A percentile compares a stretch with the other conserved stretches of the same genome.
These are phyloP conservation scores for Empidonax traillii DNA, from an alignment of 2,113 vertebrate species.

Conservation along the genomic window DNA sequence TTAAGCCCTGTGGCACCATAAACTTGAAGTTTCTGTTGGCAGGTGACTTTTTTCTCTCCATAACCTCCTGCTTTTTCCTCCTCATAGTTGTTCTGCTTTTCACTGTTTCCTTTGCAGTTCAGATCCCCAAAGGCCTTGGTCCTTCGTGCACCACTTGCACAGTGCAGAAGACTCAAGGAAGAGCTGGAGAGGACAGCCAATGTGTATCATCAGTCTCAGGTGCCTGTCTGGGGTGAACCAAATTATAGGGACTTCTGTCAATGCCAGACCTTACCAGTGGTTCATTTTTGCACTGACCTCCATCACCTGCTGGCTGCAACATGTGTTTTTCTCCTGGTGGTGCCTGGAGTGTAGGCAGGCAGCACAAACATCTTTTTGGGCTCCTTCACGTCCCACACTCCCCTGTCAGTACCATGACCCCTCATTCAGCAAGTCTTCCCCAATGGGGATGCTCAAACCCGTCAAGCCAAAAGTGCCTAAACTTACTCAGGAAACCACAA, in stretches of 20 bases:
- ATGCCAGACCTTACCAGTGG: rapidly evolving
- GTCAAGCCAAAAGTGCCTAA: background rate
- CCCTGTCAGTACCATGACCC: rapidly evolving
- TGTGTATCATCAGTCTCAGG: rapidly evolving
- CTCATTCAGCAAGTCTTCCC: background rate
- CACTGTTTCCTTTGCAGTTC: background rate
- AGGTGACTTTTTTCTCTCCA: background rate
- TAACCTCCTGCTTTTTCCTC: background rate
- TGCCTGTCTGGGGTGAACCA: rapidly evolving
- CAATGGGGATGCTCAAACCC: rapidly evolving
- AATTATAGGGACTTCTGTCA: rapidly evolving
- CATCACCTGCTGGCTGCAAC: background rate
- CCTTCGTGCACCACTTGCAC: background rate
- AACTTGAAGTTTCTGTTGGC: background rate
- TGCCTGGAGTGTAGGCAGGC: rapidly evolving
- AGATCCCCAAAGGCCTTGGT: background rate
- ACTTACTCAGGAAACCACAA: background rate
- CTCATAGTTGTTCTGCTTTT: background rate
- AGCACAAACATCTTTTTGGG: background rate
- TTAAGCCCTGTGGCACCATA: background rate
- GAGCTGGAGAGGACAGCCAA: background rate
- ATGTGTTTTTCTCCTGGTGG: rapidly evolving
- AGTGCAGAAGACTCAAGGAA: background rate
- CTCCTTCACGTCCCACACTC: background rate
- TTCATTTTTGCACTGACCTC: background rate